Evolutionary conservation across 2,113 vertebrate species (phyloP).

Genomic region (Paratilapia polleni): DNA sequence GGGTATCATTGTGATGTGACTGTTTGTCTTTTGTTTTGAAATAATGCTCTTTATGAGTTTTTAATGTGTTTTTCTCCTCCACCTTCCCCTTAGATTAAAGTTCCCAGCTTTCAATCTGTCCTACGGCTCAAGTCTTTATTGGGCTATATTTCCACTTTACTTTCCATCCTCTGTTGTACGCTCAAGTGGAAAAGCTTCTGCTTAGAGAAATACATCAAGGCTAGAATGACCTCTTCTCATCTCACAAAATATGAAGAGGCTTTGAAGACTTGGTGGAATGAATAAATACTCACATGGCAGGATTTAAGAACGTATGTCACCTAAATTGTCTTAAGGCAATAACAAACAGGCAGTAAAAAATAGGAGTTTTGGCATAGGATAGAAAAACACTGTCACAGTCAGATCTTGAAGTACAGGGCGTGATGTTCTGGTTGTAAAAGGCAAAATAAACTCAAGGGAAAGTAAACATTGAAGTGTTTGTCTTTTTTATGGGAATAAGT

Average conservation of each 20-base stretch:
- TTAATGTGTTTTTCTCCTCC: constrained; percentile 49
- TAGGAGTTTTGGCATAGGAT: neutral
- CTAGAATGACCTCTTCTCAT: constrained; percentile 33
- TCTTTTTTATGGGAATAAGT: constrained; percentile 17
- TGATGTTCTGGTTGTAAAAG: constrained; percentile 38
- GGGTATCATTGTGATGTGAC: constrained; percentile 30
- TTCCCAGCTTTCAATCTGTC: constrained; percentile 45
- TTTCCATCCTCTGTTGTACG: constrained; percentile 35
- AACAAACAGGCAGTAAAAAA: constrained; percentile 11
- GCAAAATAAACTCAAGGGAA: neutral
- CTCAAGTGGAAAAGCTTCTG: constrained; percentile 62
- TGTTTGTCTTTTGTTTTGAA: constrained; percentile 46
- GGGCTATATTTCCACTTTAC: constrained; percentile 56
- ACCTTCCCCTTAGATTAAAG: constrained; percentile 50
- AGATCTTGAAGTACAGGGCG: neutral
- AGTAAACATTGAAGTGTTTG: constrained; percentile 2
- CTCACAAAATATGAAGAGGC: neutral
- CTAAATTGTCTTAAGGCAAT: constrained; percentile 7
- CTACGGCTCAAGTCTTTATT: constrained; percentile 63
- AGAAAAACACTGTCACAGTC: neutral
- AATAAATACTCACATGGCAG: neutral
- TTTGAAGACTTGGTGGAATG: constrained; percentile 36
- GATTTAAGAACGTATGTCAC: constrained; percentile 21
- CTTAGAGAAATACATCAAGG: constrained; percentile 43
- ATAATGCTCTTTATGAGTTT: constrained; percentile 57